Evolutionary conservation across 2,113 vertebrate genomes (phyloP).

Genomic region (Pterocles orientalis): DNA sequence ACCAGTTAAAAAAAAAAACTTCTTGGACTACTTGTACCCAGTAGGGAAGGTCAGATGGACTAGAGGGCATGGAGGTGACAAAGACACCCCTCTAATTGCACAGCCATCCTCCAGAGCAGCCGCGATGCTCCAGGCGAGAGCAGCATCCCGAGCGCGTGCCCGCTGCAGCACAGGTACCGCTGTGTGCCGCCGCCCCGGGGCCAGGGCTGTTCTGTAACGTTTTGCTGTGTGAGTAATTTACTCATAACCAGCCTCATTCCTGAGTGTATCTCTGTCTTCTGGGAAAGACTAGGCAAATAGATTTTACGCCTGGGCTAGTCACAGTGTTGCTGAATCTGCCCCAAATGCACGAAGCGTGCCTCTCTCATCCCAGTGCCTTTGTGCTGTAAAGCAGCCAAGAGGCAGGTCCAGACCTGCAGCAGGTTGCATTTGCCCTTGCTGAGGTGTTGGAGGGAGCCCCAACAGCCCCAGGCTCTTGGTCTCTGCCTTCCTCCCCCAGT

Average conservation of each 20-base stretch:
- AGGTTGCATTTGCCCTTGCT: background rate
- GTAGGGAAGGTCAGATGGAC: background rate
- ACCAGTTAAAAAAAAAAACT: background rate
- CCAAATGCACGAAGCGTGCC: background rate
- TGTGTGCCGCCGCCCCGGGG: background rate
- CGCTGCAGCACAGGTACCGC: background rate
- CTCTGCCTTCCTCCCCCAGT: background rate
- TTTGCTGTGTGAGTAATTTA: background rate
- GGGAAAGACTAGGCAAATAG: background rate
- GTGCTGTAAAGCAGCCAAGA: fast-evolving
- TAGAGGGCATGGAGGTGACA: background rate
- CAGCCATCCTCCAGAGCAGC: background rate
- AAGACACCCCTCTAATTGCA: background rate
- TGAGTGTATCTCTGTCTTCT: background rate
- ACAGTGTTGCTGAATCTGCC: background rate
- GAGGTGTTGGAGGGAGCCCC: background rate
- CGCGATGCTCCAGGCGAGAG: background rate
- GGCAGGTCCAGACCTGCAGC: background rate
- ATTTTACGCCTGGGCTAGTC: constrained; percentile 20
- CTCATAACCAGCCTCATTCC: background rate
- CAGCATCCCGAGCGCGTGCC: background rate
- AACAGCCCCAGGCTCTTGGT: background rate
- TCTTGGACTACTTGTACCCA: background rate
- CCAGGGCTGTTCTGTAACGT: background rate
- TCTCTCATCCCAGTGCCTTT: background rate